Evolutionary conservation across 2,888 invertebrate species (phyloP).

Genomic region (Hemistola chrysoprasaria): DNA sequence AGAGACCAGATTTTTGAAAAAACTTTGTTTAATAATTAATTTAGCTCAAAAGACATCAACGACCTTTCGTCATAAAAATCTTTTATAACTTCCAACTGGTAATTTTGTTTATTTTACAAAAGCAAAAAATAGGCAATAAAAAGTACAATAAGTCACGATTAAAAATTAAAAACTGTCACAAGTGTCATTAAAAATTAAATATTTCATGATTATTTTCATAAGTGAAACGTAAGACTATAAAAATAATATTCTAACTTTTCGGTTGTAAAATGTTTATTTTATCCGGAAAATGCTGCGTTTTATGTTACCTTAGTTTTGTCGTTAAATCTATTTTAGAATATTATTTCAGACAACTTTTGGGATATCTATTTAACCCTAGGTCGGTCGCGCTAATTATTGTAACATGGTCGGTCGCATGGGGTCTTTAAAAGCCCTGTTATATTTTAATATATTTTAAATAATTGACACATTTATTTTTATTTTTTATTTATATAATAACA

Average conservation of each 20-base stretch:
- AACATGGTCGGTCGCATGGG: no score
- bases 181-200: slow-evolving; percentile 8
- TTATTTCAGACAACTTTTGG: slow-evolving; percentile 1
- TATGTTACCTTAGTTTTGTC: slow-evolving; percentile 5
- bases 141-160: slow-evolving; percentile 1
- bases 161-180: slow-evolving; percentile 9
- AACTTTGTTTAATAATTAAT: no score
- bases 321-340: slow-evolving; percentile 3
- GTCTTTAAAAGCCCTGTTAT: no score
- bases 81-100: background rate
- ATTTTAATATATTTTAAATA: no score
- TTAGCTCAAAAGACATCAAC: slow-evolving; percentile 10
- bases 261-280: slow-evolving; percentile 24
- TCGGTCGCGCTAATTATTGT: no score
- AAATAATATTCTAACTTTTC: slow-evolving; percentile 19
- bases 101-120: background rate
- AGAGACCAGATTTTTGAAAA: no score
- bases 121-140: no score
- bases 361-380: slow-evolving; percentile 5
- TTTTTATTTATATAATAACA: no score
- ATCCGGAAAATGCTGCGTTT: slow-evolving; percentile 23
- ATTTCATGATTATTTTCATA: slow-evolving; percentile 16
- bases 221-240: slow-evolving; percentile 19
- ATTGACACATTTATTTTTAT: no score
- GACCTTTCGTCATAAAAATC: slow-evolving; percentile 1